Conservation (phyloP, 2,113 vertebrate species). For the Epinephelus cyanopodus region DNA sequence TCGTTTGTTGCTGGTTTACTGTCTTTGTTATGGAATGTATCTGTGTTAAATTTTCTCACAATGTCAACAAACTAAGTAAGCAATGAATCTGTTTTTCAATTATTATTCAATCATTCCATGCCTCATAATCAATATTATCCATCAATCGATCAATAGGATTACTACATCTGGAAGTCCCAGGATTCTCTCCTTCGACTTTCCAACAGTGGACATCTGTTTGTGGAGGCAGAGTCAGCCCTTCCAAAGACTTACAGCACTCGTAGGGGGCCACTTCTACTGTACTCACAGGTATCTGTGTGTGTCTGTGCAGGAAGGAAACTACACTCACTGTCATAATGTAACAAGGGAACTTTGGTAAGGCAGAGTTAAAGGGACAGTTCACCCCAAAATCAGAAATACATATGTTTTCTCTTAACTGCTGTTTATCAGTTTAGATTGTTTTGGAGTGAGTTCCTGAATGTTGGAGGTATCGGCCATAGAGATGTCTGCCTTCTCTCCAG, state of each 20-base stretch:
- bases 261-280: conserved; percentile 83
- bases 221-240: conserved; percentile 66
- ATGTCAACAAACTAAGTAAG: background rate
- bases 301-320: background rate
- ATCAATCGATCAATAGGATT: conserved; percentile 78
- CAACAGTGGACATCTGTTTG: conserved; percentile 66
- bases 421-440: too few species aligned
- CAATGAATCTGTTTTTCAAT: background rate
- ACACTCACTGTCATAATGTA: background rate
- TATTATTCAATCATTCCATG: background rate
- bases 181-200: conserved; percentile 71
- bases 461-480: too few species aligned
- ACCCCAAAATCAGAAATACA: too few species aligned
- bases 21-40: background rate
- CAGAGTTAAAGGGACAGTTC: too few species aligned
- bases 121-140: conserved; percentile 6
- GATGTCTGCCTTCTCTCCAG: too few species aligned
- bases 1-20: background rate
- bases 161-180: conserved; percentile 87
- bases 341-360: background rate
- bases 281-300: conserved; percentile 74
- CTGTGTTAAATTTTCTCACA: background rate
- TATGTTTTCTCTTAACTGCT: too few species aligned
- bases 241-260: conserved; percentile 89
- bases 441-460: too few species aligned